These are phyloP conservation scores for Meteorus cinctellus DNA, from an alignment of 2,888 invertebrate species.

Conservation along the genomic window DNA sequence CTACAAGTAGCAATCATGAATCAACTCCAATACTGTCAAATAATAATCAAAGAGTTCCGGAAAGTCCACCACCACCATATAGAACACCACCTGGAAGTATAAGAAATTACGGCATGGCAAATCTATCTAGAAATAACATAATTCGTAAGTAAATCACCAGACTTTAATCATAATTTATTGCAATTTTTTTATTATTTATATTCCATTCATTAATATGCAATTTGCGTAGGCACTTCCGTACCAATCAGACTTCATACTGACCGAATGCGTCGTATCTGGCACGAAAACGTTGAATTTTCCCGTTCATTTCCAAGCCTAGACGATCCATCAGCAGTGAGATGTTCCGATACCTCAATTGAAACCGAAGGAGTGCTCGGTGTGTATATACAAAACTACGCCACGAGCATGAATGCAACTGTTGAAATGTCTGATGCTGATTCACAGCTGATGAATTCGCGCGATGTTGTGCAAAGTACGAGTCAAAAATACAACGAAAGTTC, in stretches of 20 bases:
- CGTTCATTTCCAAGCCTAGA: slow-evolving; percentile 53
- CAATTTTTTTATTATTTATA: neutral
- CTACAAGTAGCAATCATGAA: slow-evolving; percentile 54
- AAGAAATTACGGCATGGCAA: slow-evolving; percentile 51
- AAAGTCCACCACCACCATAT: slow-evolving; percentile 71
- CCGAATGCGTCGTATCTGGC: slow-evolving; percentile 54
- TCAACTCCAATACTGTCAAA: slow-evolving; percentile 43
- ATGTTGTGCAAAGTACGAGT: slow-evolving; percentile 62
- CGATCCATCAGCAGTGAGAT: slow-evolving; percentile 40
- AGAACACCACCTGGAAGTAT: slow-evolving; percentile 65
- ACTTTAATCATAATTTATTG: neutral
- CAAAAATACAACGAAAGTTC: slow-evolving; percentile 54
- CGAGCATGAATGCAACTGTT: slow-evolving; percentile 32
- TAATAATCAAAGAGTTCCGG: slow-evolving; percentile 53
- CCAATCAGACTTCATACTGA: slow-evolving; percentile 44
- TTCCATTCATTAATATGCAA: neutral
- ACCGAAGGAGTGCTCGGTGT: slow-evolving; percentile 61
- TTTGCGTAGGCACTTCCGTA: slow-evolving; percentile 31
- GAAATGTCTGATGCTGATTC: slow-evolving; percentile 50
- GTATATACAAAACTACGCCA: slow-evolving; percentile 60
- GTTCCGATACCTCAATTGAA: slow-evolving; percentile 54
- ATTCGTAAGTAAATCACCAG: slow-evolving; percentile 38
- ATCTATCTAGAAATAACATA: slow-evolving; percentile 42
- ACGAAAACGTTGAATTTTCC: slow-evolving; percentile 54
- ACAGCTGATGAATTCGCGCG: slow-evolving; percentile 63